These are phyloP conservation scores for Calvadosia cruxmelitensis DNA, from an alignment of 30 jellyfish, hydroid and myxozoan species.

Conservation along the genomic window DNA sequence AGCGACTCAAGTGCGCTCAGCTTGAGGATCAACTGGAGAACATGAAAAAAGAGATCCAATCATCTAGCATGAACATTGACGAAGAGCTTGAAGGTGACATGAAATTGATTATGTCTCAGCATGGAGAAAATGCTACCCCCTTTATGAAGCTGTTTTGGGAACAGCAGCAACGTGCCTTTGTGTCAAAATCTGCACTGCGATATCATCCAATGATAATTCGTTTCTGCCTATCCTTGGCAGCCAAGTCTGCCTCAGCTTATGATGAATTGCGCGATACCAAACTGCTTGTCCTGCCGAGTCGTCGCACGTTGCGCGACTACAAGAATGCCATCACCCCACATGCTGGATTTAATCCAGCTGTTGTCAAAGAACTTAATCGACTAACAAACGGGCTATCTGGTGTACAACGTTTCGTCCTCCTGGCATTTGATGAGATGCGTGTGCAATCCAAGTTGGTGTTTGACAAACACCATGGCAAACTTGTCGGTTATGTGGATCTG, in stretches of 20 bases:
- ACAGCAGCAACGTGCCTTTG: conserved; percentile 1
- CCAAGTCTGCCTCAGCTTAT: conserved; percentile 24
- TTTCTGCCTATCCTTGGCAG: conserved; percentile 21
- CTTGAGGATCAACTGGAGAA: background rate
- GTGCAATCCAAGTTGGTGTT: conserved; percentile 11
- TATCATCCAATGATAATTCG: conserved; percentile 40
- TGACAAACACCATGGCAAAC: conserved; percentile 34
- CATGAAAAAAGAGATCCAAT: background rate
- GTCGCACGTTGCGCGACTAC: conserved; percentile 23
- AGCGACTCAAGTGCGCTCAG: background rate
- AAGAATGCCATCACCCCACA: conserved; percentile 10
- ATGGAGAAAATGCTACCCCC: conserved; percentile 6
- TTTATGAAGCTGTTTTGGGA: conserved; percentile 33
- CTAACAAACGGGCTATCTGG: background rate
- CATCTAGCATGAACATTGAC: background rate
- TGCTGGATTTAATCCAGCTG: conserved; percentile 13
- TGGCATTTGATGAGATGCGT: conserved; percentile 14
- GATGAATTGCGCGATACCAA: conserved; percentile 22
- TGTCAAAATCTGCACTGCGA: background rate
- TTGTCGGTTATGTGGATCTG: conserved; percentile 50
- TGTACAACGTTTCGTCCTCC: conserved; percentile 3
- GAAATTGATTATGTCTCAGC: background rate
- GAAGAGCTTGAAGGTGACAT: background rate
- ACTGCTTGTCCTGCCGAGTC: conserved; percentile 26
- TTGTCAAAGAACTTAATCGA: conserved; percentile 2